phyloP scores from a whole-genome alignment of 2,888 invertebrate species.

The Minunthozetes semirufus region DNA sequence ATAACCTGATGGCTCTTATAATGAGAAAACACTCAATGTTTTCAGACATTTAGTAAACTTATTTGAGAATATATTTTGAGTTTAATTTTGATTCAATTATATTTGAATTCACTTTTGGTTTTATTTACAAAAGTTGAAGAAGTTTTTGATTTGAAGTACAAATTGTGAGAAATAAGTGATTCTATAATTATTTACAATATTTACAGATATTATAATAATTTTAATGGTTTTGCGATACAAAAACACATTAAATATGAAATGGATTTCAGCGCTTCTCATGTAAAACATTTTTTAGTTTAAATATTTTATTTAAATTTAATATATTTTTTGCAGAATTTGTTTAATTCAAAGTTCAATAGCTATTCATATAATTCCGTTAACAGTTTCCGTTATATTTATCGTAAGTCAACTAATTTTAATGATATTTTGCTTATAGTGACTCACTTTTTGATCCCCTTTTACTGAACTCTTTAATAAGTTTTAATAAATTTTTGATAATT shows the following conservation, averaged over 20 bases:
- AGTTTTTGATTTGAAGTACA: background rate
- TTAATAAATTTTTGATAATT: background rate
- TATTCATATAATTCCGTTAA: constrained; percentile 9
- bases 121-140: background rate
- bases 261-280: constrained; percentile 5
- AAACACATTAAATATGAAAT: background rate
- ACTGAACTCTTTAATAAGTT: background rate
- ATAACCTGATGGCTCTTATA: no score
- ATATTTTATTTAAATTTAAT: background rate
- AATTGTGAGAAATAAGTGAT: no score
- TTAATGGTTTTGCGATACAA: background rate
- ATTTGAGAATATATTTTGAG: no score
- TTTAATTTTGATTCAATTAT: no score
- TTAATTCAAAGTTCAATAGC: constrained; percentile 17
- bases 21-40: no score
- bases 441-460: no score
- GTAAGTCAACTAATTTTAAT: no score
- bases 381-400: constrained; percentile 7
- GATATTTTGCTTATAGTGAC: no score
- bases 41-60: no score
- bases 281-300: background rate
- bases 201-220: constrained; percentile 1
- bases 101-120: no score
- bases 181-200: no score
- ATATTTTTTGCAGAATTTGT: background rate